Percentiles rank a stretch among this genome's conserved stretches.
Evolutionary conservation across 2,888 invertebrate genomes (phyloP).

Genomic region (Julus scanicus): DNA sequence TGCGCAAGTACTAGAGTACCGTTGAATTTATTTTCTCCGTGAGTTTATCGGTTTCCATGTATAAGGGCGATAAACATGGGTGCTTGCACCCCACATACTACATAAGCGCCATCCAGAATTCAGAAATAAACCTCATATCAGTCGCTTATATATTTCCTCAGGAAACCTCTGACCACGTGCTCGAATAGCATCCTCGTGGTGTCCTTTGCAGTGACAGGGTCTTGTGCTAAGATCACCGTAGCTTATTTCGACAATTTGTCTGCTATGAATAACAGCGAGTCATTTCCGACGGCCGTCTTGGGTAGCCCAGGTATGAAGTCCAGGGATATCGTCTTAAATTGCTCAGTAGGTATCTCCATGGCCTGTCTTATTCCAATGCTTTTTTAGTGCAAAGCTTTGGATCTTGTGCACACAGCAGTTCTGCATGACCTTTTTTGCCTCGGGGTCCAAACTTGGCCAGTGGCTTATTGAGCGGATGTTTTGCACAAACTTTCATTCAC

Average conservation of each 20-base stretch:
- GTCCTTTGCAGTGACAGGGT: too few species aligned
- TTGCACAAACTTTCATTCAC: not conserved
- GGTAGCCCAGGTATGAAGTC: too few species aligned
- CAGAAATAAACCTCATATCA: too few species aligned
- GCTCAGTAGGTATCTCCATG: not conserved
- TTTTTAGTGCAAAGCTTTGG: not conserved
- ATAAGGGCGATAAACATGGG: not conserved
- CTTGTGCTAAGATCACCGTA: too few species aligned
- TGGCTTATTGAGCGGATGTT: not conserved
- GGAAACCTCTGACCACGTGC: too few species aligned
- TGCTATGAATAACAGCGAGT: too few species aligned
- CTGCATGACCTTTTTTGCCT: not conserved
- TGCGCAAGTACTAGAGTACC: not conserved
- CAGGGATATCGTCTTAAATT: too few species aligned
- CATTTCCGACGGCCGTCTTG: too few species aligned
- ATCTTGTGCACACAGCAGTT: not conserved
- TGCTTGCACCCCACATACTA: rapidly evolving
- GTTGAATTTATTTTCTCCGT: not conserved
- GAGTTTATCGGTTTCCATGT: not conserved
- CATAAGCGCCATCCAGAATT: not conserved
- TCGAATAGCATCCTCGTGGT: too few species aligned
- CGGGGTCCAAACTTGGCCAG: not conserved
- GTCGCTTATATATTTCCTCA: too few species aligned
- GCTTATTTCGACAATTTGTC: too few species aligned
- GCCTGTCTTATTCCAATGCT: not conserved